Base-by-base conservation (phyloP, 1,140 invertebrate genomes). In the Drosophila mayri region DNA sequence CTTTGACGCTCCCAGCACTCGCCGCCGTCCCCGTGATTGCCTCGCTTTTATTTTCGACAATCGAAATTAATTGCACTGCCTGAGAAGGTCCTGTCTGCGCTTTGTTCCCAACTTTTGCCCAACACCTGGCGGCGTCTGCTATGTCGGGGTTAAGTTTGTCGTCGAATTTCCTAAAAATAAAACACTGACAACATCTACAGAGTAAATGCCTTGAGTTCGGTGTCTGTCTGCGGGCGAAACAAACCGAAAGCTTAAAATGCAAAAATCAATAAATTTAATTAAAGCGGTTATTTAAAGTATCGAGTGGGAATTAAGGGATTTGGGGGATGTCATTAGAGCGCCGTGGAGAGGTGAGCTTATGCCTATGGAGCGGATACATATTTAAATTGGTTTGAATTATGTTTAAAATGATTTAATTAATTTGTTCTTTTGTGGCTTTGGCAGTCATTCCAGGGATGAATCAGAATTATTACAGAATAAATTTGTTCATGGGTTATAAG, bases 21-120 rank as follows among this genome's bases (percentile, higher is more conserved):
- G 46, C 43, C 50, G 62, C 73, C 73, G 49, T 54, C 25, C 52
- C 54, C 47, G 52, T 72, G 66, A 50, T 72, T 72, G 72, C 75
- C 64, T 74, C 76, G 28, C 55, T 71, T 83, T 83, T 80, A 68
- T 73, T 68, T 84, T 72, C 60, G 67, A 77, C 81, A 85, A 81
- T 74, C 73, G 50, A 78, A 82, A 81, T 85, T 85, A 85, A 85
- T 85, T 85, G 74, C 64, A 63, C 43, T 43, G 41, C 76, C 60
- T 46, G 44, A 84, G 81, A 61, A 50, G 60, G 43, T 60, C 54
- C 57, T 75, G 58, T 80, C 58, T 47, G 57, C 64, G 44, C 54
- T 67, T 77, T 73, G 44, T 43, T 41, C 25, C 18, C 28, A 77
- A 62, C 43, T 65, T 82, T 67, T n/a, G 32, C 32, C 59, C 20